Evolutionary conservation across 2,797 vertebrate genomes (phyloP).

Genomic region (Streptopelia turtur): DNA sequence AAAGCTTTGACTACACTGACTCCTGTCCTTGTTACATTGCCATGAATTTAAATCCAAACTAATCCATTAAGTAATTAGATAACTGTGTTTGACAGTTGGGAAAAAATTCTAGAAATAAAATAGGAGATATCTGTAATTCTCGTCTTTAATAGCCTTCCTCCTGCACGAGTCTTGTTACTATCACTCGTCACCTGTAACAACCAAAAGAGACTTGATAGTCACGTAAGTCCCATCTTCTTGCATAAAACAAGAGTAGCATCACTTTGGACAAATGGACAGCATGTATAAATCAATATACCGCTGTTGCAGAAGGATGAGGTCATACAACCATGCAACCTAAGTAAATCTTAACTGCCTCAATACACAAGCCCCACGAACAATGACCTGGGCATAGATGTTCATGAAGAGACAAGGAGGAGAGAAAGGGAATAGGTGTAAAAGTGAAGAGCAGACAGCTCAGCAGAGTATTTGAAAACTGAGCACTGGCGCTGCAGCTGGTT

Average conservation of each 20-base stretch:
- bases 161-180: not conserved
- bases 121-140: not conserved
- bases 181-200: fast-evolving
- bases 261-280: fast-evolving
- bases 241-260: not conserved
- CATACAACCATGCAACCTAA: not conserved
- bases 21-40: not conserved
- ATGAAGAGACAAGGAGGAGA: not conserved
- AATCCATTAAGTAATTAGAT: not conserved
- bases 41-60: not conserved
- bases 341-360: not conserved
- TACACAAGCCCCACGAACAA: not conserved
- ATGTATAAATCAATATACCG: not conserved
- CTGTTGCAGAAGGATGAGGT: not conserved
- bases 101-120: not conserved
- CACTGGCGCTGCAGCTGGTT: not conserved
- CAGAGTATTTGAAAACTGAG: not conserved
- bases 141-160: not conserved
- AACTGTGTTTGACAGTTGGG: not conserved
- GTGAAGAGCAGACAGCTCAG: not conserved
- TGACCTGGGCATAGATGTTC: not conserved
- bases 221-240: fast-evolving
- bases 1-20: not conserved
- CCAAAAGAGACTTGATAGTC: not conserved
- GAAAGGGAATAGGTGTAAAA: not conserved